phyloP scores from a whole-genome alignment of 2,113 vertebrate species.

The Oxygymnocypris stewartii region DNA sequence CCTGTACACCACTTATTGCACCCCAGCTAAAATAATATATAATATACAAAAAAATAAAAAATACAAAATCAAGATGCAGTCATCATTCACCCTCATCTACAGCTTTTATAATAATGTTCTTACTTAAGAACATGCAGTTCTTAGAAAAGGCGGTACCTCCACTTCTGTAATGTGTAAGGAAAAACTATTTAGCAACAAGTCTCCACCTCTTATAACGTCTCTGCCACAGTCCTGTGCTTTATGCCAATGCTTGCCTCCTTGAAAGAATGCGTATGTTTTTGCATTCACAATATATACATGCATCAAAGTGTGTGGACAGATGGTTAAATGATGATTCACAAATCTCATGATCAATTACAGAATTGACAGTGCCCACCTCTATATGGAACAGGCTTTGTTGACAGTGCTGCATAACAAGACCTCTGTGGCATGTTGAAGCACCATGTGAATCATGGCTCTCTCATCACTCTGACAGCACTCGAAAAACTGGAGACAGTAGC shows the following conservation, averaged over 20 bases:
- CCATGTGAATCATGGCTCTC: constrained; percentile 17
- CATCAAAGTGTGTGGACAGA: not conserved
- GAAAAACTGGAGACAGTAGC: not conserved
- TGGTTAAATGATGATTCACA: constrained; percentile 3
- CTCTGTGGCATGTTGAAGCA: constrained; percentile 29
- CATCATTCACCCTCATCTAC: too few relatives aligned
- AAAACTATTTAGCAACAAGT: not conserved
- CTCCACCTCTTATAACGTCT: not conserved
- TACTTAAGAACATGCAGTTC: too few relatives aligned
- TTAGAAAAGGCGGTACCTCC: not conserved
- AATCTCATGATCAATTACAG: not conserved
- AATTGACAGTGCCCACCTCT: not conserved
- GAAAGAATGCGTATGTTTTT: not conserved
- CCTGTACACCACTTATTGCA: too few relatives aligned
- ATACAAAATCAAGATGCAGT: too few relatives aligned
- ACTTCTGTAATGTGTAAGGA: not conserved
- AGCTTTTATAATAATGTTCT: too few relatives aligned
- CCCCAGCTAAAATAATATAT: too few relatives aligned
- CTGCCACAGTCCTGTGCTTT: not conserved
- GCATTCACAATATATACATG: not conserved
- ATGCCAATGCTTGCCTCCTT: not conserved
- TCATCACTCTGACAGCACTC: constrained; percentile 12
- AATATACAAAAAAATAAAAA: too few relatives aligned
- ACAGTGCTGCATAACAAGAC: constrained; percentile 18
- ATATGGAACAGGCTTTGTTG: not conserved